A percentile compares a stretch with the other conserved stretches of the same genome.
phyloP scores from a whole-genome alignment of 2,888 invertebrate genomes.

The Dryococelus australis region DNA sequence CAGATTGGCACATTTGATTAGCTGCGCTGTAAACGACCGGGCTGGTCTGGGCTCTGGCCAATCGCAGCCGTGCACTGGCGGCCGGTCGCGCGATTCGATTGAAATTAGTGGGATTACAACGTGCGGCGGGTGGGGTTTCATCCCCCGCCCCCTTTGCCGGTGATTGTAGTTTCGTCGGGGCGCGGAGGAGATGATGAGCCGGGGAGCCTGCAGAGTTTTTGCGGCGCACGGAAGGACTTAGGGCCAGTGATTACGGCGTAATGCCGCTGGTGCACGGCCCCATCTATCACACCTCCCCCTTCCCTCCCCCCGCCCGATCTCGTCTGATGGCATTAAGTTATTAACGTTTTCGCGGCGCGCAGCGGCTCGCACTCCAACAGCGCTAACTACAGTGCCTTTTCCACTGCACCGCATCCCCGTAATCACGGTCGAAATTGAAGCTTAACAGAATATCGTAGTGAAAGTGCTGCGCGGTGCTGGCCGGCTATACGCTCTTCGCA shows the following conservation, averaged over 20 bases:
- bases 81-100: constrained; percentile 18
- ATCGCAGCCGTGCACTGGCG: neutral
- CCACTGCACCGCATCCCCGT: too few relatives aligned
- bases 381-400: too few relatives aligned
- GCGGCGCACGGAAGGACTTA: neutral
- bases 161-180: neutral
- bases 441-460: too few relatives aligned
- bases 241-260: neutral
- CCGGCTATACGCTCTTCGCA: too few relatives aligned
- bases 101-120: constrained; percentile 27
- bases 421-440: too few relatives aligned
- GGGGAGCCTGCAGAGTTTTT: neutral
- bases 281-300: neutral
- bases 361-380: too few relatives aligned
- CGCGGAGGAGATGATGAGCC: neutral
- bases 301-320: neutral
- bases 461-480: too few relatives aligned
- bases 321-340: neutral
- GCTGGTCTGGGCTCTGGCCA: neutral
- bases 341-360: neutral
- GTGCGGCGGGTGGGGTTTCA: neutral
- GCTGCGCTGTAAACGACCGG: constrained; percentile 1
- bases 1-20: constrained; percentile 23
- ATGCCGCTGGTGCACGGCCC: neutral
- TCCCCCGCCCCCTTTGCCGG: neutral